These are phyloP conservation scores for Drosophila gaucha DNA, from an alignment of 2,888 invertebrate species.

Conservation along the genomic window DNA sequence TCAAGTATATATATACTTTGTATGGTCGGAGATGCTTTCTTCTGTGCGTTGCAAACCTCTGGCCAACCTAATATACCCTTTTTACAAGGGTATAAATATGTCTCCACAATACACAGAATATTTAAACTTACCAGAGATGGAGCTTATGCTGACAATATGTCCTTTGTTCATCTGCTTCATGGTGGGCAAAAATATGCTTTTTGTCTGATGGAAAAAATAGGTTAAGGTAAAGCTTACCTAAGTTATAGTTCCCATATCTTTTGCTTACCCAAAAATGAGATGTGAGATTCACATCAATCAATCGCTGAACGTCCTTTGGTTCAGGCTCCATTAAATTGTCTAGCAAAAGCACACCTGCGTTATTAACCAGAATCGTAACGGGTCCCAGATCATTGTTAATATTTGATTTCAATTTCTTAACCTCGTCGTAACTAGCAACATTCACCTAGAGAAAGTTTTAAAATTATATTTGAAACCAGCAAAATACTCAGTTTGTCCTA, in stretches of 20 bases:
- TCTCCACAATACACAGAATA: too few species aligned
- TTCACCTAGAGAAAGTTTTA: constrained; percentile 54
- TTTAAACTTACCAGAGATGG: constrained; percentile 67
- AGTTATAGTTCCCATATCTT: background rate
- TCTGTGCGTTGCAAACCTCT: too few species aligned
- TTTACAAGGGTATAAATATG: too few species aligned
- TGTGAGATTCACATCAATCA: constrained; percentile 84
- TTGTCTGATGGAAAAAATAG: constrained; percentile 67
- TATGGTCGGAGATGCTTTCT: too few species aligned
- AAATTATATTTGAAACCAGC: background rate
- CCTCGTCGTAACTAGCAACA: constrained; percentile 65
- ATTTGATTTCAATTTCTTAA: constrained; percentile 59
- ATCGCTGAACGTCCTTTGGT: constrained; percentile 78
- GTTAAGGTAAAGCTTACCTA: too few species aligned
- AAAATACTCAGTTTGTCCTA: too few species aligned
- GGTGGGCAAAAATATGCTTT: constrained; percentile 80
- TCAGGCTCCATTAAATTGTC: constrained; percentile 55
- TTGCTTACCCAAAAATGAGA: constrained; percentile 83
- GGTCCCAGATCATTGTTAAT: constrained; percentile 78
- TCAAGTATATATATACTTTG: background rate
- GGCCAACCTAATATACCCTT: too few species aligned
- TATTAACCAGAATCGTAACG: constrained; percentile 84
- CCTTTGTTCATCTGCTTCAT: constrained; percentile 83
- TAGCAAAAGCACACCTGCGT: constrained; percentile 83
- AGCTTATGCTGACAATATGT: constrained; percentile 83